These are phyloP conservation scores for Paralichthys olivaceus DNA, from an alignment of 2,113 vertebrate genomes.

Conservation along the genomic window DNA sequence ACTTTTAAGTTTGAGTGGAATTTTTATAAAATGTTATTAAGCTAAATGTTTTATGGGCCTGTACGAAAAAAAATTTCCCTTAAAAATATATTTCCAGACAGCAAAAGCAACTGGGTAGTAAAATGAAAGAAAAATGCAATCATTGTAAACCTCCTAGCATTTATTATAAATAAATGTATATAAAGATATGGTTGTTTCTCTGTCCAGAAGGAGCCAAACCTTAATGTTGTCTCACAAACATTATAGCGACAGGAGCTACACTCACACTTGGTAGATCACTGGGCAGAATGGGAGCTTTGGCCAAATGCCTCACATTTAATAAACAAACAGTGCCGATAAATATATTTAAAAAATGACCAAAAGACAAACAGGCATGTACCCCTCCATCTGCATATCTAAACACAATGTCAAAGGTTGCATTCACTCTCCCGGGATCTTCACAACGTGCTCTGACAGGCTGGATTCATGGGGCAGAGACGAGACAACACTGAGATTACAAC, in stretches of 20 bases:
- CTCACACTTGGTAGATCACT: neutral
- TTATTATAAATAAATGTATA: neutral
- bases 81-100: too few relatives aligned
- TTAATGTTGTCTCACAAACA: neutral
- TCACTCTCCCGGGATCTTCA: slow-evolving; percentile 21
- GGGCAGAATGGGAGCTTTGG: neutral
- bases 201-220: neutral
- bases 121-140: neutral
- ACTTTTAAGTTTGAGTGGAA: neutral
- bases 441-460: slow-evolving; percentile 40
- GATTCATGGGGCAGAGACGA: neutral
- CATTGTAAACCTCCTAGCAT: neutral
- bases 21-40: neutral
- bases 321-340: slow-evolving; percentile 35
- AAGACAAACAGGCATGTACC: neutral
- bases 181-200: neutral
- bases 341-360: slow-evolving; percentile 24
- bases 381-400: slow-evolving; percentile 28
- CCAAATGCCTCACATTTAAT: slow-evolving; percentile 7
- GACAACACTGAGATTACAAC: neutral
- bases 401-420: slow-evolving; percentile 38
- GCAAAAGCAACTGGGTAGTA: too few relatives aligned
- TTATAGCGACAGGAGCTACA: neutral
- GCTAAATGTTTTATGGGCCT: neutral
- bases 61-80: neutral